Conservation (phyloP, 2,888 invertebrate species). For the Timema podura region DNA sequence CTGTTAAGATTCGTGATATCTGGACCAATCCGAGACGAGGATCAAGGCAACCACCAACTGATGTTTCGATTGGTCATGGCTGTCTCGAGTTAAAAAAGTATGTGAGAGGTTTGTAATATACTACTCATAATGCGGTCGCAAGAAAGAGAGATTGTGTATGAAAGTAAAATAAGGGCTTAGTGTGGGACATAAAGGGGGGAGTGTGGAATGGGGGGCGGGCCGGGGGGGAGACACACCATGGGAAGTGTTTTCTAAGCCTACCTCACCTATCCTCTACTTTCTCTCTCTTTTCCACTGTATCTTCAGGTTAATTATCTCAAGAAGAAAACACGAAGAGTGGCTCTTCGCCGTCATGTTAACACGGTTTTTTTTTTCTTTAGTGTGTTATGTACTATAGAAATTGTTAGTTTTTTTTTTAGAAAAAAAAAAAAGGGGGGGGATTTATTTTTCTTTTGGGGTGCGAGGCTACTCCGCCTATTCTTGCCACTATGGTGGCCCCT, state of each 20-base stretch:
- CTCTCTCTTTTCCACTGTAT: not conserved
- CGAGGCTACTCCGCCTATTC: conserved; percentile 24
- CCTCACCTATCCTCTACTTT: not conserved
- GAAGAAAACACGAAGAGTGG: not conserved
- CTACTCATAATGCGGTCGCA: conserved; percentile 19
- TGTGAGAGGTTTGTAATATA: conserved; percentile 22
- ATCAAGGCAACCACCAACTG: conserved; percentile 16
- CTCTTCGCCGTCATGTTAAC: no score
- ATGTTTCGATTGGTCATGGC: conserved; percentile 26
- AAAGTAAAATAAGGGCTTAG: no score
- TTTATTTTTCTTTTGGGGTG: not conserved
- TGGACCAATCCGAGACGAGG: conserved; percentile 23
- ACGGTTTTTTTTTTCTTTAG: not conserved
- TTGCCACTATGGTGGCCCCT: conserved; percentile 26
- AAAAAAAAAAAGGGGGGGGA: not conserved
- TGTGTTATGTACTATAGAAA: not conserved
- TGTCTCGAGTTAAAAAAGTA: conserved; percentile 19
- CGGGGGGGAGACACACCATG: no score
- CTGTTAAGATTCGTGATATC: conserved; percentile 11
- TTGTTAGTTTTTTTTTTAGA: conserved; percentile 24
- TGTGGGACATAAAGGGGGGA: no score
- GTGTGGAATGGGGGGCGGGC: no score
- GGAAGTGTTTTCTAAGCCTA: not conserved
- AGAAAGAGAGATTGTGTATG: not conserved
- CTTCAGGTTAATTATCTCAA: conserved; percentile 27